Conservation (phyloP, 1,140 invertebrate species). For the Drosophila gunungcola region DNA sequence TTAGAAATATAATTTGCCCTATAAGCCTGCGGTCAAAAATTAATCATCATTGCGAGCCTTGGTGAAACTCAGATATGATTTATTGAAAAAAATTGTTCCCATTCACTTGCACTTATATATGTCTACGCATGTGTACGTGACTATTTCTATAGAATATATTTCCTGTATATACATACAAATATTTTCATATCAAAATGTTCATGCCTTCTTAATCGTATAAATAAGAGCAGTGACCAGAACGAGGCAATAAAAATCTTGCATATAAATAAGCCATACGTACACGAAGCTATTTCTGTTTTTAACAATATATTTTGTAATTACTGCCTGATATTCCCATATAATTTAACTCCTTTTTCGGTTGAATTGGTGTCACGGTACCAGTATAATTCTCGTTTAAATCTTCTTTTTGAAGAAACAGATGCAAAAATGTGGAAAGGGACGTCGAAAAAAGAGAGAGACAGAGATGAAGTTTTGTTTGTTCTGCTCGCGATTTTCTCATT, state of each 20-base stretch:
- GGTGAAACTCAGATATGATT: conserved; percentile 12
- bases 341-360: conserved; percentile 2
- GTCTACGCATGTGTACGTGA: background rate
- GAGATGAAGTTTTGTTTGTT: conserved; percentile 17
- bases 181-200: conserved; percentile 2
- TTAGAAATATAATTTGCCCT: background rate
- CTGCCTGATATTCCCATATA: conserved; percentile 3
- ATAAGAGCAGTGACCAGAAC: conserved; percentile 3
- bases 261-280: background rate
- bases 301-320: conserved; percentile 1
- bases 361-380: conserved; percentile 28
- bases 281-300: too few species aligned
- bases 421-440: conserved; percentile 19
- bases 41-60: conserved; percentile 6
- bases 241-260: background rate
- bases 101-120: background rate
- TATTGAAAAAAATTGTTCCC: background rate
- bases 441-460: conserved; percentile 11
- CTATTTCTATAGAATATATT: background rate
- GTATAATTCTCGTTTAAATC: conserved; percentile 41
- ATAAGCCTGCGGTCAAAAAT: background rate
- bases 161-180: background rate
- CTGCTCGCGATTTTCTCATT: conserved; percentile 29
- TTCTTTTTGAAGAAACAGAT: conserved; percentile 41
- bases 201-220: background rate